phyloP scores from a whole-genome alignment of 2,888 invertebrate species.

The Synanthedon formicaeformis region DNA sequence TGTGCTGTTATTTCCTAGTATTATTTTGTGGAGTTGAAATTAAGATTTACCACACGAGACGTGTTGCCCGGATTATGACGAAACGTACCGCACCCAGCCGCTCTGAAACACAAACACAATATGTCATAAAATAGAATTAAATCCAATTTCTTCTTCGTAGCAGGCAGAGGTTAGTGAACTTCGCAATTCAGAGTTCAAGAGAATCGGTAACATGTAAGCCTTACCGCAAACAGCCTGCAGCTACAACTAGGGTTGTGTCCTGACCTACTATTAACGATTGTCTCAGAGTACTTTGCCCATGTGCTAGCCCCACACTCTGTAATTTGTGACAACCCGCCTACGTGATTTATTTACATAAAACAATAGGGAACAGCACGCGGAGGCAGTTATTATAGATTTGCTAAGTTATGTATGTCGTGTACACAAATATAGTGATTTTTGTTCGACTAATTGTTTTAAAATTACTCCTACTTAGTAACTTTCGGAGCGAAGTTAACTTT shows the following conservation, averaged over 20 bases:
- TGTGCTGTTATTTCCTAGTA: too few relatives aligned
- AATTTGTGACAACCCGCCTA: slow-evolving; percentile 49
- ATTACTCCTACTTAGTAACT: background rate
- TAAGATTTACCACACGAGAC: too few relatives aligned
- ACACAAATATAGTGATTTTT: background rate
- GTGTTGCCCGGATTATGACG: too few relatives aligned
- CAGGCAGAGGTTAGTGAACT: background rate
- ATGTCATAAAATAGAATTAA: too few relatives aligned
- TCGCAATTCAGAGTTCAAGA: background rate
- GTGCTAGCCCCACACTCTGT: slow-evolving; percentile 42
- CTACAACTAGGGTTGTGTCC: slow-evolving; percentile 28
- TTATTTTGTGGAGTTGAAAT: too few relatives aligned
- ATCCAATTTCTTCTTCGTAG: background rate
- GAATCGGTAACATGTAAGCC: background rate
- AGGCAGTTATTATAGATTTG: slow-evolving; percentile 42
- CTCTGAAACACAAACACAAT: too few relatives aligned
- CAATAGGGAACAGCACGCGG: slow-evolving; percentile 28
- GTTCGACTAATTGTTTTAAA: background rate
- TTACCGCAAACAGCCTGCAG: slow-evolving; percentile 27
- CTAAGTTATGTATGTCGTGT: slow-evolving; percentile 4
- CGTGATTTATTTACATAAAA: slow-evolving; percentile 62
- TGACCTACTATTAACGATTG: slow-evolving; percentile 58
- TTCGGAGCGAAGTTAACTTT: too few relatives aligned
- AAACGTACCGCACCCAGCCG: too few relatives aligned
- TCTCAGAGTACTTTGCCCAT: slow-evolving; percentile 46